A percentile compares a stretch with the other conserved stretches of the same genome.
phyloP scores from a whole-genome alignment of 2,113 vertebrate species.

The Clarias macrocephalus region DNA sequence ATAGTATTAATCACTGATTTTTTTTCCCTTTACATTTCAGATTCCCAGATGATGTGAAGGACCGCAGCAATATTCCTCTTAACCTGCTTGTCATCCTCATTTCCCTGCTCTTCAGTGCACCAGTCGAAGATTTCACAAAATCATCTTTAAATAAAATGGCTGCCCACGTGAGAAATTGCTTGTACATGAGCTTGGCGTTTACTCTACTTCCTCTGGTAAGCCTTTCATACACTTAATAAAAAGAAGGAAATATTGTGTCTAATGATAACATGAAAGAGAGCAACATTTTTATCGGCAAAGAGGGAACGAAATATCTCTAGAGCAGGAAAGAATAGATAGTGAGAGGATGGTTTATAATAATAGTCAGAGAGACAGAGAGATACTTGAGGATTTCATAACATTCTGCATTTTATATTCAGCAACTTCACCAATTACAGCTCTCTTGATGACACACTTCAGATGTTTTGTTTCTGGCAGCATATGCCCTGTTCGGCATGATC shows the following conservation, averaged over 20 bases:
- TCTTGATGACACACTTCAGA: constrained; percentile 16
- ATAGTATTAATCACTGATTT: neutral
- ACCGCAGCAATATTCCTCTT: constrained; percentile 13
- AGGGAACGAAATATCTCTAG: neutral
- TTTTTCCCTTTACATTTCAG: constrained; percentile 35
- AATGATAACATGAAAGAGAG: neutral
- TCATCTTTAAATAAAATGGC: constrained; percentile 41
- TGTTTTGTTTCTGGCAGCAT: constrained; percentile 12
- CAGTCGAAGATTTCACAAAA: neutral
- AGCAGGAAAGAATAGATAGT: neutral
- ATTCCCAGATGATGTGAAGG: constrained; percentile 36
- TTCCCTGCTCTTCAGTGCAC: constrained; percentile 12
- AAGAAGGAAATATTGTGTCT: neutral
- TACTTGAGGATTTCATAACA: neutral
- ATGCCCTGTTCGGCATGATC: constrained; percentile 14
- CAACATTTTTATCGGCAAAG: neutral
- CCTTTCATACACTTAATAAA: neutral
- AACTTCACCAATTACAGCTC: neutral
- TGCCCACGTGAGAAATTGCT: constrained; percentile 38
- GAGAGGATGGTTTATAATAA: neutral
- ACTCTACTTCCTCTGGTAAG: constrained; percentile 48
- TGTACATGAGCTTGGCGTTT: constrained; percentile 29
- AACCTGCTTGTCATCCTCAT: constrained; percentile 17
- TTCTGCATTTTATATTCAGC: constrained; percentile 1
- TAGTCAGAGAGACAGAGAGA: neutral